phyloP scores from a whole-genome alignment of 2,888 invertebrate genomes.

The Eilema sororculum region DNA sequence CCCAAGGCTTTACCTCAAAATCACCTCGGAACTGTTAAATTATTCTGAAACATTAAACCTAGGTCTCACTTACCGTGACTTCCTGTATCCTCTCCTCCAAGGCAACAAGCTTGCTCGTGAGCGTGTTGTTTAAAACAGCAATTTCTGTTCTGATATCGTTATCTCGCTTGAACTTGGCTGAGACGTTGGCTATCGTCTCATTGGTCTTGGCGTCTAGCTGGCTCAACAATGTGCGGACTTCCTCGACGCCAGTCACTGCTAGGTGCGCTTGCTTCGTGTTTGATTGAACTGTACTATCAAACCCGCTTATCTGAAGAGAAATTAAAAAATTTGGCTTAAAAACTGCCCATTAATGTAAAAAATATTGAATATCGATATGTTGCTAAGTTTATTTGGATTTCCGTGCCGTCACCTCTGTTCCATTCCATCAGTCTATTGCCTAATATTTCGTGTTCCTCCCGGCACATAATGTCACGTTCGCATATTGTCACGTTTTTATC shows the following conservation, averaged over 20 bases:
- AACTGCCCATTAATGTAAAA: too few species aligned
- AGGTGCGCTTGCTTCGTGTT: constrained; percentile 77
- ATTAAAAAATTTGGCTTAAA: not conserved
- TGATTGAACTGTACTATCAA: constrained; percentile 74
- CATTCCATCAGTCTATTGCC: too few species aligned
- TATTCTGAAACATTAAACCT: constrained; percentile 16
- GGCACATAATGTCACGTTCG: too few species aligned
- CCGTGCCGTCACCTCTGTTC: too few species aligned
- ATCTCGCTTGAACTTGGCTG: constrained; percentile 61
- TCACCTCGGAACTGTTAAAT: constrained; percentile 14
- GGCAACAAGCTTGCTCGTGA: constrained; percentile 66
- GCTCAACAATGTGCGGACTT: constrained; percentile 69
- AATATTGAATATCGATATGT: too few species aligned
- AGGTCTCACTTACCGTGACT: constrained; percentile 65
- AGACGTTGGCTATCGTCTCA: constrained; percentile 76
- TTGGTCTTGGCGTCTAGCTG: constrained; percentile 73
- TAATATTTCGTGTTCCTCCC: too few species aligned
- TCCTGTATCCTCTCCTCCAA: constrained; percentile 72
- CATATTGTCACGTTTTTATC: too few species aligned
- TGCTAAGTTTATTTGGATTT: too few species aligned
- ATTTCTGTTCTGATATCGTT: constrained; percentile 68
- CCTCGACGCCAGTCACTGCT: constrained; percentile 77
- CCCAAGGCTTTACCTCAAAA: constrained; percentile 8
- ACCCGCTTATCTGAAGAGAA: constrained; percentile 81
- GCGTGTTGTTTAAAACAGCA: constrained; percentile 67